A percentile compares a stretch with the other conserved stretches of the same genome.
Evolutionary conservation across 2,797 vertebrate genomes (phyloP).

Genomic region (Sebastes taczanowskii): DNA sequence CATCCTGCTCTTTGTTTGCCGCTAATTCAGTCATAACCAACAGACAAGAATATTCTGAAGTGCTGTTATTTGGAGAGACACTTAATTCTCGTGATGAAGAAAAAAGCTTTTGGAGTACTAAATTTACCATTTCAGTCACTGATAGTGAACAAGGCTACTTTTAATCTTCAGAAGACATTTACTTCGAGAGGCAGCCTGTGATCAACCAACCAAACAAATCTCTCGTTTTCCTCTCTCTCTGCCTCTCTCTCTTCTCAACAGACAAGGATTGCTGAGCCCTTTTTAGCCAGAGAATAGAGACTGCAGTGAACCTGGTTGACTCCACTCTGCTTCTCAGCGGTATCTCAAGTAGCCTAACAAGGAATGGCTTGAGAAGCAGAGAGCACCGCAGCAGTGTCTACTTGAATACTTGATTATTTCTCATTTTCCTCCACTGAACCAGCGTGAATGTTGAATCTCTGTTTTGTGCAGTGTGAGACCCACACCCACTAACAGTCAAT

Average conservation of each 20-base stretch:
- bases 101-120: slow-evolving; percentile 37
- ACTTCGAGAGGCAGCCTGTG: slow-evolving; percentile 54
- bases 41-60: slow-evolving; percentile 27
- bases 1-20: not conserved
- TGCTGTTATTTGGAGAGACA: slow-evolving; percentile 45
- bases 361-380: slow-evolving; percentile 3
- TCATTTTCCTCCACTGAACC: not conserved
- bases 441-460: not conserved
- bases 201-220: slow-evolving; percentile 59
- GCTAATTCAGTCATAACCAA: not conserved
- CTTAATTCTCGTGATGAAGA: slow-evolving; percentile 33
- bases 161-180: slow-evolving; percentile 57
- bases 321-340: slow-evolving; percentile 31
- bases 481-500: slow-evolving; percentile 7
- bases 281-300: slow-evolving; percentile 48
- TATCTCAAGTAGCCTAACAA: slow-evolving; percentile 43
- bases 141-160: slow-evolving; percentile 46
- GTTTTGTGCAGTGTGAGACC: not conserved
- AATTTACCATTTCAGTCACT: slow-evolving; percentile 46
- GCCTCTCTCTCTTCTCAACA: slow-evolving; percentile 15
- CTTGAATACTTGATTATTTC: slow-evolving; percentile 1
- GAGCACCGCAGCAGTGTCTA: slow-evolving; percentile 10
- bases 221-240: slow-evolving; percentile 31
- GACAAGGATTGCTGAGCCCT: slow-evolving; percentile 40
- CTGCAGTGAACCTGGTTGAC: slow-evolving; percentile 60